Evolutionary conservation across 2,797 vertebrate genomes (phyloP).

Genomic region (Chloroceryle inda): DNA sequence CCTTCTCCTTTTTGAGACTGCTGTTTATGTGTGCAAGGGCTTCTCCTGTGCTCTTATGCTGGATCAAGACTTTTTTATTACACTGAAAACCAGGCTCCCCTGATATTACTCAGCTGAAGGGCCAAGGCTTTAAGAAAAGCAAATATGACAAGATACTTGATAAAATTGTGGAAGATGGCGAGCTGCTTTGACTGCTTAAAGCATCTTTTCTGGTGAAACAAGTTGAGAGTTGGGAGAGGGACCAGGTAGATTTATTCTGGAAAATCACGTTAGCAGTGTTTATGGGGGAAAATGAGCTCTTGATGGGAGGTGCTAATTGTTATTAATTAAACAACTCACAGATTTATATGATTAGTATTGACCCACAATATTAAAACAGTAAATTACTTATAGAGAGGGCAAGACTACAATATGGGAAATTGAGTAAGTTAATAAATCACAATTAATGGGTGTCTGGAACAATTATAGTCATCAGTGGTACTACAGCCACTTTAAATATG

Average conservation of each 20-base stretch:
- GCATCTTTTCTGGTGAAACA: neutral
- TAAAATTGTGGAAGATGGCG: neutral
- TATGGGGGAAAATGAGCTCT: conserved; percentile 24
- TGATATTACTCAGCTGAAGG: neutral
- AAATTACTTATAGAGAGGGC: conserved; percentile 61
- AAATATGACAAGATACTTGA: neutral
- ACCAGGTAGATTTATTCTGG: conserved; percentile 22
- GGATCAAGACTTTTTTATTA: neutral
- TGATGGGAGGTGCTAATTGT: conserved; percentile 61
- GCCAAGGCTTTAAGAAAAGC: neutral
- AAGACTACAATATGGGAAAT: conserved; percentile 9
- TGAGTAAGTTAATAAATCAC: conserved; percentile 74
- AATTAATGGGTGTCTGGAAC: conserved; percentile 66
- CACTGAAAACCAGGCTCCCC: neutral
- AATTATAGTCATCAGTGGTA: conserved; percentile 55
- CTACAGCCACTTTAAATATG: conserved; percentile 14
- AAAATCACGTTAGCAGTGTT: conserved; percentile 20
- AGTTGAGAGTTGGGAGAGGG: neutral
- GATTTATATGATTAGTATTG: conserved; percentile 68
- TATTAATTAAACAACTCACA: conserved; percentile 69
- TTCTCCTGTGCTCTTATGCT: neutral
- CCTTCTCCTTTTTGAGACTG: neutral
- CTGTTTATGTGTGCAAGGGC: neutral
- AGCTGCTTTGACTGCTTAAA: neutral
- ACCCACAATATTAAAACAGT: conserved; percentile 59